A percentile compares a stretch with the other conserved stretches of the same genome.
These are phyloP conservation scores for Sipha maydis DNA, from an alignment of 2,888 invertebrate genomes.

Conservation along the genomic window DNA sequence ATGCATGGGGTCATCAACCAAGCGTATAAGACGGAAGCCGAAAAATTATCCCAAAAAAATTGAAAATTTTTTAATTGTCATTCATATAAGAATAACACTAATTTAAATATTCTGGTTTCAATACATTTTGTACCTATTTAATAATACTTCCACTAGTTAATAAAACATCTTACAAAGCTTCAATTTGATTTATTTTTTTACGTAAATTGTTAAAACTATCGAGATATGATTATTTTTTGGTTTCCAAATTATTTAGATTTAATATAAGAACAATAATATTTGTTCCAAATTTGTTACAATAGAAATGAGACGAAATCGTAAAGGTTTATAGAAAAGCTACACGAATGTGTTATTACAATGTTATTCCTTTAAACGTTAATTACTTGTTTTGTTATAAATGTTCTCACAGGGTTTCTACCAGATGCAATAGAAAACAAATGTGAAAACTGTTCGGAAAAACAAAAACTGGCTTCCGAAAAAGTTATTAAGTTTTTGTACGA, in stretches of 20 bases:
- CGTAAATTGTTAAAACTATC: background rate
- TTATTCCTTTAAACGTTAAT: slow-evolving; percentile 16
- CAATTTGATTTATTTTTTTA: background rate
- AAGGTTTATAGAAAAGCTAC: background rate
- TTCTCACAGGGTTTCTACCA: slow-evolving; percentile 72
- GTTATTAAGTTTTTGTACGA: slow-evolving; percentile 76
- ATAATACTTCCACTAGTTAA: background rate
- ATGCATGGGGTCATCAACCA: slow-evolving; percentile 43
- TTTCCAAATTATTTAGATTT: background rate
- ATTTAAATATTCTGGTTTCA: background rate
- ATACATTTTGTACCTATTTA: background rate
- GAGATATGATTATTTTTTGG: background rate
- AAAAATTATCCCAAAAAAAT: slow-evolving; percentile 28
- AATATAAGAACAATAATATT: background rate
- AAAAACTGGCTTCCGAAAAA: slow-evolving; percentile 74
- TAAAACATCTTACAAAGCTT: background rate
- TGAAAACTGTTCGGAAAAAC: slow-evolving; percentile 75
- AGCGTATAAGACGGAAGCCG: slow-evolving; percentile 42
- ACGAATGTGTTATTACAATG: background rate
- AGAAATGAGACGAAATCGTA: background rate
- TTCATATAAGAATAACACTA: background rate
- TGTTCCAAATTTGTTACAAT: background rate
- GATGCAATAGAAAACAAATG: slow-evolving; percentile 79
- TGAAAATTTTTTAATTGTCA: slow-evolving; percentile 2
- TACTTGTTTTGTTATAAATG: background rate